Base-by-base conservation (phyloP, 2,797 vertebrate species). In the Propithecus deckenii region DNA sequence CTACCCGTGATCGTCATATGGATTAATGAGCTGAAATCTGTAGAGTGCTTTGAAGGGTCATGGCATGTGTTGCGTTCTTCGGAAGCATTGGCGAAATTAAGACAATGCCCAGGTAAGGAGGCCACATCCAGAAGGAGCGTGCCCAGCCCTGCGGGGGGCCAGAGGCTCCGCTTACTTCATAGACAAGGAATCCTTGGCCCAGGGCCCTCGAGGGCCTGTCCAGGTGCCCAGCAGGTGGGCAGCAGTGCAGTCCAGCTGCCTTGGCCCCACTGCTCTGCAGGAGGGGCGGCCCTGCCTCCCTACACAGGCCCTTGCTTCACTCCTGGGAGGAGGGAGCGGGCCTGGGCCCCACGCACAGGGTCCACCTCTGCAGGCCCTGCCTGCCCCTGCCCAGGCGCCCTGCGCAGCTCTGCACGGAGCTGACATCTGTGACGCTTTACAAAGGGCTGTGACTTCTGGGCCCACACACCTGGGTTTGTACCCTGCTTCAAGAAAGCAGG, bases 281-380 rank as follows among this genome's bases (percentile, higher is more conserved):
- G 32, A 14, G 61, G 67, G 0, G 32, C 38, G 43, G 55, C 17
- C 72, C 96, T 95, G 74, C 92, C 97, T 0, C 0, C 38, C 74
- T 95, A 84, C 92, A 63, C 81, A 0, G 0, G 85, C 1, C 30
- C 81, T 72, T 91, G 3, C 7, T 74, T 67, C 76, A 0, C n/a
- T 76, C 67, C 79, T 80, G n/a, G 95, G 96, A 96, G 91, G 83
- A 96, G 86, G 80, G 83, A 95, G 30, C n/a, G 95, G 94, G 92
- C 93, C 86, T 52, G 91, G 80, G 93, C 80, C 38, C 79, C 80
- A 72, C 48, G 10, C 46, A 86, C 55, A 20, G 59, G 79, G 91
- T 38, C 43, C 30, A 7, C 95, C 43, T 83, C 28, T 91, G 3
- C 32, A 4, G 20, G 18, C 38, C 38, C 71, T 3, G 63, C 30